phyloP scores from a whole-genome alignment of 1,140 invertebrate species.

The silkworm (Bombyx mori) region DNA sequence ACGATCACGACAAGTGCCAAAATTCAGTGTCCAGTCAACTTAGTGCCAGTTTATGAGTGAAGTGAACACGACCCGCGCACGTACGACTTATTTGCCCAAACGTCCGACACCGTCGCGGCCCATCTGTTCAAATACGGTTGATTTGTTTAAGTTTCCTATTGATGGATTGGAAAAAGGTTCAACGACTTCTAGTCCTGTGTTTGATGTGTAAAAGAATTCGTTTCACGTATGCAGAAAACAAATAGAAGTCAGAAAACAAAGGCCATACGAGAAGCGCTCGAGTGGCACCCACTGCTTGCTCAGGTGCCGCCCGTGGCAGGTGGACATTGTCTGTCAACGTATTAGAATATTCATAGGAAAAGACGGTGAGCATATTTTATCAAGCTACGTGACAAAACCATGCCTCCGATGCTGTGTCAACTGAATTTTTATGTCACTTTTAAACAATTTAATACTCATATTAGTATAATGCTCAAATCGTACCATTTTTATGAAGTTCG shows the following conservation, averaged over 20 bases:
- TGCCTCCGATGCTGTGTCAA: slow-evolving; percentile 9
- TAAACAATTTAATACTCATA: too few species aligned
- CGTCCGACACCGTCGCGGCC: slow-evolving; percentile 16
- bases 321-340: slow-evolving; percentile 33
- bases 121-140: slow-evolving; percentile 47
- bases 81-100: too few species aligned
- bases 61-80: slow-evolving; percentile 22
- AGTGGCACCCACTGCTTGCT: slow-evolving; percentile 38
- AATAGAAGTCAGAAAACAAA: slow-evolving; percentile 54
- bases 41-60: slow-evolving; percentile 36
- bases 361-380: slow-evolving; percentile 29
- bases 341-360: slow-evolving; percentile 22
- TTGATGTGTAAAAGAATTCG: slow-evolving; percentile 43
- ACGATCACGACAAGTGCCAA: slow-evolving; percentile 39
- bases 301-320: slow-evolving; percentile 48
- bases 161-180: slow-evolving; percentile 44
- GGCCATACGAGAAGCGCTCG: slow-evolving; percentile 14
- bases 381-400: slow-evolving; percentile 18
- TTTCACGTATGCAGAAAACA: slow-evolving; percentile 49
- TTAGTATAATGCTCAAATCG: too few species aligned
- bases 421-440: slow-evolving; percentile 11
- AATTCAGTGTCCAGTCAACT: slow-evolving; percentile 28
- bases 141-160: slow-evolving; percentile 40
- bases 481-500: not conserved
- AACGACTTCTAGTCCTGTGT: slow-evolving; percentile 27